phyloP scores from a whole-genome alignment of 2,113 vertebrate genomes.

The Nesoenas mayeri region DNA sequence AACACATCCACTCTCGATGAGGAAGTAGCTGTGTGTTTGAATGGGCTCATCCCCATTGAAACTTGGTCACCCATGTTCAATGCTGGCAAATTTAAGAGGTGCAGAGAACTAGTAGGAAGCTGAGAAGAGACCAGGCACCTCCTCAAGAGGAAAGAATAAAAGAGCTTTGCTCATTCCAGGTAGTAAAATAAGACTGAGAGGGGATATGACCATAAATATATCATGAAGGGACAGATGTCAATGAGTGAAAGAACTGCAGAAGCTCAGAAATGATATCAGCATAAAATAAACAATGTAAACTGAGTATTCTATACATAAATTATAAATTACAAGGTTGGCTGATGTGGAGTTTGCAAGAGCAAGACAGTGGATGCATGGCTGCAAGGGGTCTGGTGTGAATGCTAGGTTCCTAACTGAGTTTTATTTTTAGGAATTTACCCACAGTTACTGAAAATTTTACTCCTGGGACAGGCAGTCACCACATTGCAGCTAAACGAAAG shows the following conservation, averaged over 20 bases:
- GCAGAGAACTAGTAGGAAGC: background rate
- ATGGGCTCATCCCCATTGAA: fast-evolving
- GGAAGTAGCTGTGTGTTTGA: background rate
- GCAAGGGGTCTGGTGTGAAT: background rate
- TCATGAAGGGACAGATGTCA: background rate
- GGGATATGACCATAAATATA: background rate
- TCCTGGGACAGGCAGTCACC: background rate
- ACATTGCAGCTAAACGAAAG: background rate
- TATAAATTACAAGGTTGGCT: background rate
- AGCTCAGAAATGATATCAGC: background rate
- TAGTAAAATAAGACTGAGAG: background rate
- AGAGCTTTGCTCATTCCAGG: background rate
- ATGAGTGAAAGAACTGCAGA: background rate
- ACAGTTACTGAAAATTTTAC: background rate
- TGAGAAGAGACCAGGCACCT: background rate
- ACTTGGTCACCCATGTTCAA: background rate
- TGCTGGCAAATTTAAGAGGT: background rate
- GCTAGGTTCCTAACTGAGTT: background rate
- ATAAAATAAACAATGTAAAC: background rate
- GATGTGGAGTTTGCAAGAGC: background rate
- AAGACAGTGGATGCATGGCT: background rate
- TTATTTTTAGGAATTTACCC: slow-evolving; percentile 4
- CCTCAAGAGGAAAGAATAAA: background rate
- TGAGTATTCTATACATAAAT: background rate
- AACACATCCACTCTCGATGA: background rate